Evolutionary conservation across 2,797 vertebrate genomes (phyloP), one percentile per base, ranked within the genome.

Genomic region (Xerus rutilus): DNA sequence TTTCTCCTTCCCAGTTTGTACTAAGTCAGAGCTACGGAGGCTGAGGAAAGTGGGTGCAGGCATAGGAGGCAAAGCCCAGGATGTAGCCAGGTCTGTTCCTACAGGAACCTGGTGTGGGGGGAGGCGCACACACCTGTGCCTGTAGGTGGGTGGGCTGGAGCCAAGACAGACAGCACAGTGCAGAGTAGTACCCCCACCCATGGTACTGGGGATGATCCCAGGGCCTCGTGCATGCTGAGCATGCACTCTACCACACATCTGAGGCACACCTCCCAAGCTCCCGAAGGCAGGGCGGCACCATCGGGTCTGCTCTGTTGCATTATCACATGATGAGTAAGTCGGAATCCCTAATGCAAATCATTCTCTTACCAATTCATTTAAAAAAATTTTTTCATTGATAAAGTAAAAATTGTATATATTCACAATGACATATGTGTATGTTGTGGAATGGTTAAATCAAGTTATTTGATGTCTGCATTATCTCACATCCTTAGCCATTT

Each of bases 81-180:
- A 45, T 1, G 30, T 7, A 10, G 49, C 21, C 21, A 67, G 57
- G 4, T 43, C 13, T 65, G 45, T 28, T 76, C n/a, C 45, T 72
- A 52, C 23, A 57, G 39, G 39, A 62, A n/a, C 9, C 5, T 3
- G 59, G 65, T 18, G 43, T 76, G 23, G 15, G 3, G 17, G 21
- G 78, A 30, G 1, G 8, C 0, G 25, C 7, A 20, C 7, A 20
- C 1, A 17, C 28, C 3, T 12, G 2, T 17, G 9, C 45, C 7
- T 64, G 14, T 35, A 3, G 35, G 2, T 2, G 52, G 15, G 11
- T 4, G 59, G 28, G 7, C 15, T 21, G 17, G 0, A 13, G 20
- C 54, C 45, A n/a, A n/a, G 32, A 49, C 54, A 47, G 14, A 21
- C 1, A n/a, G 32, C 7, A 57, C 47, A 28, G n/a, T 13, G 10